These are phyloP conservation scores for Dipodomys stephensi DNA, from an alignment of 2,113 vertebrate genomes.

Conservation along the genomic window DNA sequence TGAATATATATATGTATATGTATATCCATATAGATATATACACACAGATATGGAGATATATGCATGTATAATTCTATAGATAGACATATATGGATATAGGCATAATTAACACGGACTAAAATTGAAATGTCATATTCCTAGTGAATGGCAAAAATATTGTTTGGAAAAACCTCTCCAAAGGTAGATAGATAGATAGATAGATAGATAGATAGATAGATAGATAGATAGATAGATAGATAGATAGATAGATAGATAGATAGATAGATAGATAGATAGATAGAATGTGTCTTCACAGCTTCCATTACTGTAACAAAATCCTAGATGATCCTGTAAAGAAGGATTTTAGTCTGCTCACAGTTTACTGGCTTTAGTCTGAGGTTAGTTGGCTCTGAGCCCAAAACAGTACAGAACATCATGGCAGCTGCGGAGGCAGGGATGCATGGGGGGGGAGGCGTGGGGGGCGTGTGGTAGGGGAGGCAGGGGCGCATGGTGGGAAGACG, in stretches of 20 bases:
- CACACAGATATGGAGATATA: too few species aligned
- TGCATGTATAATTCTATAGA: too few species aligned
- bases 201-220: not conserved
- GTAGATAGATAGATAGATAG: not conserved
- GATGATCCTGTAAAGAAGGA: not conserved
- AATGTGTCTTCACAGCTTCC: not conserved
- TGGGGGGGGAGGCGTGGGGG: too few species aligned
- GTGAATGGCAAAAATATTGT: not conserved
- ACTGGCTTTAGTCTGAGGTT: not conserved
- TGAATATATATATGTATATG: too few species aligned
- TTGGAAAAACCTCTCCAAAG: not conserved
- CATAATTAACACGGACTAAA: not conserved
- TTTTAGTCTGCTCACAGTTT: not conserved
- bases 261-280: not conserved
- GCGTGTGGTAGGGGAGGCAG: too few species aligned
- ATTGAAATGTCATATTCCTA: rapidly evolving
- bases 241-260: not conserved
- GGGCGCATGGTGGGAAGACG: too few species aligned
- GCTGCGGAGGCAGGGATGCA: too few species aligned
- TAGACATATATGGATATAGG: not conserved
- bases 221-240: not conserved
- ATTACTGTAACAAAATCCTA: not conserved
- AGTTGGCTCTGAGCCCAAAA: not conserved
- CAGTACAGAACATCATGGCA: not conserved
- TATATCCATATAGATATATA: too few species aligned